Evolutionary conservation across 2,797 vertebrate genomes (phyloP).

Genomic region (Zenarchopterus dispar): DNA sequence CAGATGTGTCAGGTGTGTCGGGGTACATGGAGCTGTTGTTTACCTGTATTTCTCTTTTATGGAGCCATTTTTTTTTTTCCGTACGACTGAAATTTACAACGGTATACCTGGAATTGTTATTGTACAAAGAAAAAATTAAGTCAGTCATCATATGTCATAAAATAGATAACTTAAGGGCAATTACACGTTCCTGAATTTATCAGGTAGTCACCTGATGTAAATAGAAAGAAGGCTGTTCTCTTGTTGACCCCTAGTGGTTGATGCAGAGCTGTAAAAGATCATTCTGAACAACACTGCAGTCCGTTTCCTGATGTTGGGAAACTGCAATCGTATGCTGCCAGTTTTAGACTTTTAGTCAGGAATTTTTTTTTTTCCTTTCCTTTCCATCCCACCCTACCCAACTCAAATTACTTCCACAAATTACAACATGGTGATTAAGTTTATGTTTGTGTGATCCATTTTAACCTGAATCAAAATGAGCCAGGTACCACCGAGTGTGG

Average conservation of each 20-base stretch:
- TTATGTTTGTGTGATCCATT: no score
- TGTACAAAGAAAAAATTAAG: constrained; percentile 30
- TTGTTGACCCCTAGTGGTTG: constrained; percentile 60
- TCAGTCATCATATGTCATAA: constrained; percentile 29
- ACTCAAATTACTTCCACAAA: no score
- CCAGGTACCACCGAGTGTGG: no score
- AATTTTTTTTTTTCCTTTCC: no score
- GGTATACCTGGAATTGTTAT: constrained; percentile 10
- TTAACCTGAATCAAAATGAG: no score
- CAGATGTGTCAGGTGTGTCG: constrained; percentile 10
- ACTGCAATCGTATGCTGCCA: no score
- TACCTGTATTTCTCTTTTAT: background rate
- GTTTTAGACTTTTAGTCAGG: no score
- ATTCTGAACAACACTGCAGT: no score
- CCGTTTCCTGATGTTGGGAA: background rate
- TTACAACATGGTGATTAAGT: no score
- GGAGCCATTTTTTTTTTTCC: background rate
- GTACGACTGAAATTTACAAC: background rate
- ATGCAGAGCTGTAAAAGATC: background rate
- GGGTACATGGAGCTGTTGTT: background rate
- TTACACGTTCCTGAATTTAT: constrained; percentile 47
- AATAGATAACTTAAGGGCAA: constrained; percentile 7
- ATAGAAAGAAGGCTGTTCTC: constrained; percentile 1
- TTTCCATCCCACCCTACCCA: no score
- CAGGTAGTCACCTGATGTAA: constrained; percentile 33